These are phyloP conservation scores for Himalopsyche japonica DNA, from an alignment of 2,888 invertebrate genomes.

Conservation along the genomic window DNA sequence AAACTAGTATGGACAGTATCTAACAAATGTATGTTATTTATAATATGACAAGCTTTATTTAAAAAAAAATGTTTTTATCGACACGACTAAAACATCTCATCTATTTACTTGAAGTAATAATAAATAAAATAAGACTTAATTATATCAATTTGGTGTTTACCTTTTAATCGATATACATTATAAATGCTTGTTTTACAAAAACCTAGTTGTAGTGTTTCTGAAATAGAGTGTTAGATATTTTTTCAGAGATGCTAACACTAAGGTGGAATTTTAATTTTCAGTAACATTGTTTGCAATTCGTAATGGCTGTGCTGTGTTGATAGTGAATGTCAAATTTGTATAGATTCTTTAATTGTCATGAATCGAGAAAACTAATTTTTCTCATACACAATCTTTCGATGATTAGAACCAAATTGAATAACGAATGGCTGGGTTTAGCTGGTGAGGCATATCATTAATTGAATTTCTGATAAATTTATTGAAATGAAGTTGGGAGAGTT, in stretches of 20 bases:
- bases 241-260: not conserved
- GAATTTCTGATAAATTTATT: constrained; percentile 13
- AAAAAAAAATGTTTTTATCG: too few species aligned
- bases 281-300: not conserved
- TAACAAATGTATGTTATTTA: too few species aligned
- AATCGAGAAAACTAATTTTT: not conserved
- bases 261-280: not conserved
- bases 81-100: too few species aligned
- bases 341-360: not conserved
- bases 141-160: too few species aligned
- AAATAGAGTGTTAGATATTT: too few species aligned
- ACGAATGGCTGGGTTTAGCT: constrained; percentile 65
- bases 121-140: too few species aligned
- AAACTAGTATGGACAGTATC: too few species aligned
- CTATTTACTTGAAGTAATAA: too few species aligned
- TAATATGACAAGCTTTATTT: too few species aligned
- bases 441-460: constrained; percentile 48
- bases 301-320: not conserved
- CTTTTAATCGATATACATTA: too few species aligned
- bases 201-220: too few species aligned
- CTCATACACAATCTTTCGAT: not conserved
- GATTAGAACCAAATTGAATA: constrained; percentile 39
- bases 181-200: too few species aligned
- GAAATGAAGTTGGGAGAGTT: constrained; percentile 24
- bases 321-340: not conserved